phyloP scores from a whole-genome alignment of 92 coral and sea anemone species.

The Palythoa caribaeorum region DNA sequence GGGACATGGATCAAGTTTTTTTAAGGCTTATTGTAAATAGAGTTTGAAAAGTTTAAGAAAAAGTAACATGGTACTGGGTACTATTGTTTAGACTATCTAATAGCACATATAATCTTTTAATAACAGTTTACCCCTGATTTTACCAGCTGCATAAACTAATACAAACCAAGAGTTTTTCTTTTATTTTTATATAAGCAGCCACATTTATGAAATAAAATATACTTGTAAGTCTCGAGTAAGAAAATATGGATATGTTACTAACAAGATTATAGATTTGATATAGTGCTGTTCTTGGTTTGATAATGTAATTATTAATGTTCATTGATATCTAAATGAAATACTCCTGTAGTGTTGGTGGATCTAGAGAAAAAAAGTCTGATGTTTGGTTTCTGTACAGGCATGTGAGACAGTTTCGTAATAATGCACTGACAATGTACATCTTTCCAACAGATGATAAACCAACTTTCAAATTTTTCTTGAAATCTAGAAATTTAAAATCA shows the following conservation, averaged over 20 bases:
- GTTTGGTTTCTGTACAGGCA: slow-evolving; percentile 21
- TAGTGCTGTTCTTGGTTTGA: slow-evolving; percentile 23
- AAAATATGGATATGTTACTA: background rate
- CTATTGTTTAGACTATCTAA: slow-evolving; percentile 19
- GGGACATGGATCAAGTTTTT: slow-evolving; percentile 15
- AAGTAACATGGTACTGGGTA: slow-evolving; percentile 1
- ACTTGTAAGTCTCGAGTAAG: slow-evolving; percentile 7
- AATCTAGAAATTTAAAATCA: slow-evolving; percentile 11
- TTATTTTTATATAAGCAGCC: slow-evolving; percentile 3
- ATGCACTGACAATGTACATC: slow-evolving; percentile 23
- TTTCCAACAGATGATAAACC: slow-evolving; percentile 15
- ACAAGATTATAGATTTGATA: slow-evolving; percentile 21
- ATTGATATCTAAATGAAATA: slow-evolving; percentile 19
- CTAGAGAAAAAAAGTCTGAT: slow-evolving; percentile 12
- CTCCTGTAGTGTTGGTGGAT: slow-evolving; percentile 31
- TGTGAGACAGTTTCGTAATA: slow-evolving; percentile 18
- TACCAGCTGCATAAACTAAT: slow-evolving; percentile 9
- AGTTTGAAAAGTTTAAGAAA: slow-evolving; percentile 16
- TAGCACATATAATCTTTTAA: slow-evolving; percentile 9
- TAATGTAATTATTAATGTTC: slow-evolving; percentile 14
- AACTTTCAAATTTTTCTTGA: slow-evolving; percentile 22
- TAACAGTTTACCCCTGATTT: slow-evolving; percentile 22
- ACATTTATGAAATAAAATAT: slow-evolving; percentile 21
- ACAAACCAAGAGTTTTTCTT: background rate
- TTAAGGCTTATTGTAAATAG: background rate